Evolutionary conservation across 2,113 vertebrate species (phyloP).

Genomic region (Trochalopteron elliotii): DNA sequence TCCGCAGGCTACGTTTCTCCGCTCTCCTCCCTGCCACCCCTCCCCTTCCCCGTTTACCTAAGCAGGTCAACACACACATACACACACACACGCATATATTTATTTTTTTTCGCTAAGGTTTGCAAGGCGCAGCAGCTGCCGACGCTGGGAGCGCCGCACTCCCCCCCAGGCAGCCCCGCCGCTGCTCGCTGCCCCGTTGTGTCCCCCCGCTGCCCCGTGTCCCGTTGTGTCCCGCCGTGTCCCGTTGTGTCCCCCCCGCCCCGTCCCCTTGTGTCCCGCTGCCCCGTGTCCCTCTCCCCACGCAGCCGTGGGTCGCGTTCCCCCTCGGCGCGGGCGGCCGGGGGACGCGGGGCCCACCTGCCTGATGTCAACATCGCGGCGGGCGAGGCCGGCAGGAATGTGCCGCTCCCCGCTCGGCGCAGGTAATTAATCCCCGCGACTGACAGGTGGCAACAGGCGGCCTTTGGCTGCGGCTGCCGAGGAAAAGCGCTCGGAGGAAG

Average conservation of each 20-base stretch:
- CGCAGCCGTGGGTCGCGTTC: neutral
- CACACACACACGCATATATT: neutral
- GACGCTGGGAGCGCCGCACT: no score
- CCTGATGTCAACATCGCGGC: constrained; percentile 77
- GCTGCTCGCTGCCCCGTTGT: no score
- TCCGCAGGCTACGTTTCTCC: constrained; percentile 42
- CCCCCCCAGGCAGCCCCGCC: neutral
- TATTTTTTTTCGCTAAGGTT: neutral
- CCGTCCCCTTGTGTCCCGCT: neutral
- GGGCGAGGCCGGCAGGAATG: constrained; percentile 80
- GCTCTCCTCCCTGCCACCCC: neutral
- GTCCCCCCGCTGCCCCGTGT: no score
- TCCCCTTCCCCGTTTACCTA: constrained; percentile 22
- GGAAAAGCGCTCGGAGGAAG: constrained; percentile 61
- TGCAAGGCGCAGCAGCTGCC: neutral
- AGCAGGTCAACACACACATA: neutral
- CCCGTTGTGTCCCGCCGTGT: no score
- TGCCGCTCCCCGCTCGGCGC: constrained; percentile 76
- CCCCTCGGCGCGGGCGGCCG: neutral
- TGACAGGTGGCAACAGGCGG: constrained; percentile 87
- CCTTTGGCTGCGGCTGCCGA: constrained; percentile 71
- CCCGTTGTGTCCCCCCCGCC: no score
- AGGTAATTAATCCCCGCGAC: constrained; percentile 83
- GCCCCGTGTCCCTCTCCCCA: neutral
- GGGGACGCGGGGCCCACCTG: constrained; percentile 71